A percentile compares a stretch with the other conserved stretches of the same genome.
Evolutionary conservation across 1,140 invertebrate species (phyloP).

Genomic region (Ostrea edulis): DNA sequence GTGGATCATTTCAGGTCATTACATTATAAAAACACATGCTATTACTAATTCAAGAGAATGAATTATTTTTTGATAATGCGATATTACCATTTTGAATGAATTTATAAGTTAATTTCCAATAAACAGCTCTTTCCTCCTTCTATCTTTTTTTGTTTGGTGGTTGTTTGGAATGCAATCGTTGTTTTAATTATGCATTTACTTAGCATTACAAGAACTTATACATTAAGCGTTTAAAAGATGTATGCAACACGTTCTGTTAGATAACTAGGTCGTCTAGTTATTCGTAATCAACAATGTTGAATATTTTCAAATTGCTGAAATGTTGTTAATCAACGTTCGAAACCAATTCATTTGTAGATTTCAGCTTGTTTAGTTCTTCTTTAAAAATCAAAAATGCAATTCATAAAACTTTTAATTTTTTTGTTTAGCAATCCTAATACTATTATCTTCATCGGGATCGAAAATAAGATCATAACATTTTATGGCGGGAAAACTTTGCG

Average conservation of each 20-base stretch:
- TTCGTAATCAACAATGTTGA: not conserved
- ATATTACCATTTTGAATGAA: not conserved
- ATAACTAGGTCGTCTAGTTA: not conserved
- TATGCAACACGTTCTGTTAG: not conserved
- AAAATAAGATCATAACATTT: not conserved
- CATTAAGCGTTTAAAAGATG: conserved; percentile 13
- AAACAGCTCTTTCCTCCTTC: not conserved
- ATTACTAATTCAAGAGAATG: too few relatives aligned
- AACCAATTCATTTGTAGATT: too few relatives aligned
- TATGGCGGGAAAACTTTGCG: not conserved
- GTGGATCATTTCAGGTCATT: too few relatives aligned
- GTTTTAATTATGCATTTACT: not conserved
- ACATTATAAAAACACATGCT: too few relatives aligned
- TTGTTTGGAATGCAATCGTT: conserved; percentile 32
- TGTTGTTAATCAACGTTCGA: too few relatives aligned
- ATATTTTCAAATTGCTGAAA: too few relatives aligned
- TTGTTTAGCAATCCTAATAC: not conserved
- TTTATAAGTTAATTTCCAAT: not conserved
- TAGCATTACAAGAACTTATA: not conserved
- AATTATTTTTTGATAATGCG: too few relatives aligned
- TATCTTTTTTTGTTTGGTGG: not conserved
- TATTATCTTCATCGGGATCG: not conserved
- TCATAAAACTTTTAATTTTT: not conserved
- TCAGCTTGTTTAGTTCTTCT: too few relatives aligned
- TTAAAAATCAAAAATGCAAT: not conserved